Percentiles rank a stretch among this genome's conserved stretches.
Conservation (phyloP, 2,888 invertebrate species). For the Parnassius orleans region DNA sequence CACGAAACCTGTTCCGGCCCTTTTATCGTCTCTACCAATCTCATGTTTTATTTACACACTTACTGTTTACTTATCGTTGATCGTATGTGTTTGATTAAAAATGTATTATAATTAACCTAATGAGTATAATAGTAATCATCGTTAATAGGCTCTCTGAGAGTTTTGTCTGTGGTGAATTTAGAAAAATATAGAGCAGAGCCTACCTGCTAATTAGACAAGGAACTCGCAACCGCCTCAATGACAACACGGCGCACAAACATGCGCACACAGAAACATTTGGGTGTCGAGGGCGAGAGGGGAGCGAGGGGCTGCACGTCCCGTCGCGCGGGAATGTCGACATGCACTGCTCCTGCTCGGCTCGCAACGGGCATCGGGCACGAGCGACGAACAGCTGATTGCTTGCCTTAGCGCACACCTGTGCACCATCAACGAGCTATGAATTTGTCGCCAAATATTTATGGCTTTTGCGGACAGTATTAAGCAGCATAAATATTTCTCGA, state of each 20-base stretch:
- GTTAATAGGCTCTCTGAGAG: slow-evolving; percentile 3
- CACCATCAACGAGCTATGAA: slow-evolving; percentile 31
- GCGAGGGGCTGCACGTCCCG: slow-evolving; percentile 52
- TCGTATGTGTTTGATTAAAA: neutral
- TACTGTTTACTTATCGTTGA: slow-evolving; percentile 24
- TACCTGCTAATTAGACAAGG: slow-evolving; percentile 78
- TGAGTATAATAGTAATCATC: slow-evolving; percentile 9
- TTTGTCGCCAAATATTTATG: slow-evolving; percentile 11
- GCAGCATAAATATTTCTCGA: too few relatives aligned
- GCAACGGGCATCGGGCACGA: slow-evolving; percentile 38
- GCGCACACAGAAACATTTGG: slow-evolving; percentile 61
- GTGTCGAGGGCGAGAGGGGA: slow-evolving; percentile 38
- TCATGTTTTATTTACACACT: slow-evolving; percentile 53
- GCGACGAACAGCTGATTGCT: slow-evolving; percentile 69
- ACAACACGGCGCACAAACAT: slow-evolving; percentile 65
- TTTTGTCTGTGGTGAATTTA: neutral
- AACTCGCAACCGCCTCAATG: slow-evolving; percentile 65
- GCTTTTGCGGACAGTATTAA: slow-evolving; percentile 7
- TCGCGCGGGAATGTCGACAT: slow-evolving; percentile 62
- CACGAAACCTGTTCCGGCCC: slow-evolving; percentile 70
- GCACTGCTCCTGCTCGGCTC: slow-evolving; percentile 55
- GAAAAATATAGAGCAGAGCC: slow-evolving; percentile 56
- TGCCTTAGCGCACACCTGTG: slow-evolving; percentile 74
- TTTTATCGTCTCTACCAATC: slow-evolving; percentile 54
- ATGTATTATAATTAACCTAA: neutral